Conservation (phyloP, 2,113 vertebrate species). For the Tautogolabrus adspersus region DNA sequence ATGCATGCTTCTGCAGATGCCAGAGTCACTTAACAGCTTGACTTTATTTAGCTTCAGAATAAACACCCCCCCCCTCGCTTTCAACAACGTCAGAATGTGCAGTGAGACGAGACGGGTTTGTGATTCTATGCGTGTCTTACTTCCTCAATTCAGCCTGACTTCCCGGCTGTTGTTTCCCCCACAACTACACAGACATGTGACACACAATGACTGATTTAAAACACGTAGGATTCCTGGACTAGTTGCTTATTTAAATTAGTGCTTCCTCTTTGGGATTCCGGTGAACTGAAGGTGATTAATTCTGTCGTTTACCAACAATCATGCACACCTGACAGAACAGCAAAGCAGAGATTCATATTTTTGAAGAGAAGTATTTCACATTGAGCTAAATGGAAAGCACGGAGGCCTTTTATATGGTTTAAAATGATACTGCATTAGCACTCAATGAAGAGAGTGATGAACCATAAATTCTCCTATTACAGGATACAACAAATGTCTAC, state of each 20-base stretch:
- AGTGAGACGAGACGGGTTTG: background rate
- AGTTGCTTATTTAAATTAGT: background rate
- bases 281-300: background rate
- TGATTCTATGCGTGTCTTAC: constrained; percentile 9
- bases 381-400: no score
- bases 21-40: constrained; percentile 2
- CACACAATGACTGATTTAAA: background rate
- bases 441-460: no score
- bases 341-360: no score
- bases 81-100: constrained; percentile 16
- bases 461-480: no score
- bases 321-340: background rate
- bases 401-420: no score
- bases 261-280: constrained; percentile 27
- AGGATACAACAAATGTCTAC: no score
- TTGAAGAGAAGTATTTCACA: no score
- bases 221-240: constrained; percentile 19
- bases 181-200: constrained; percentile 13
- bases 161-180: constrained; percentile 44
- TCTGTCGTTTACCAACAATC: background rate
- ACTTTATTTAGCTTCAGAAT: constrained; percentile 13
- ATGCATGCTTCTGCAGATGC: constrained; percentile 1
- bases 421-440: no score
- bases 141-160: constrained; percentile 62
- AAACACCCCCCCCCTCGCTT: constrained; percentile 1